Conservation (phyloP, 2,888 invertebrate genomes). For the Eilema sororculum region DNA sequence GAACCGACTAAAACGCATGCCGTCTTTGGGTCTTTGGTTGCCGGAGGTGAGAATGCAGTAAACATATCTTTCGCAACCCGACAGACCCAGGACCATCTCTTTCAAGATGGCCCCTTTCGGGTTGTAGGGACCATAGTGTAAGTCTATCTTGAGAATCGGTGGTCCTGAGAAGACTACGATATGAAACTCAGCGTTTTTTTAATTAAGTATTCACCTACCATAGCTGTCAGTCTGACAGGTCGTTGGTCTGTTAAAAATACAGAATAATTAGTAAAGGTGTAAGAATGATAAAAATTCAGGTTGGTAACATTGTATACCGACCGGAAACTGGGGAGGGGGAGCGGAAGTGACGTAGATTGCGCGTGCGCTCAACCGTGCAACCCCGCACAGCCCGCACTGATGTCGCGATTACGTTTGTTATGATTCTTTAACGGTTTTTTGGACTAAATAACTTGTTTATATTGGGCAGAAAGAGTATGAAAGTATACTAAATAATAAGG, state of each 20-base stretch:
- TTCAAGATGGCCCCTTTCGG: too few species aligned
- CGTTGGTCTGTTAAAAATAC: not conserved
- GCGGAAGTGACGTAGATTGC: conserved; percentile 72
- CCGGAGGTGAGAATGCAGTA: too few species aligned
- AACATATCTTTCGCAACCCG: too few species aligned
- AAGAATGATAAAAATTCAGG: conserved; percentile 13
- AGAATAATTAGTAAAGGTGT: conserved; percentile 11
- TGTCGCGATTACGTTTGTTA: conserved; percentile 58
- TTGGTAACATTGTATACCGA: conserved; percentile 40
- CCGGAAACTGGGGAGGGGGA: conserved; percentile 60
- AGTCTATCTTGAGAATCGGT: too few species aligned
- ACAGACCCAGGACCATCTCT: too few species aligned
- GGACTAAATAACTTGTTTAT: conserved; percentile 33
- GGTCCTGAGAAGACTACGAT: not conserved
- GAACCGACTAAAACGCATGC: too few species aligned
- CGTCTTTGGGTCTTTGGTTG: too few species aligned
- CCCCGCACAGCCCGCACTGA: conserved; percentile 59
- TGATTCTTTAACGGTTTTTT: conserved; percentile 62
- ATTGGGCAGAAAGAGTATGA: too few species aligned
- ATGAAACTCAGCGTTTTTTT: not conserved
- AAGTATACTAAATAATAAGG: too few species aligned
- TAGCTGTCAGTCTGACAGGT: not conserved
- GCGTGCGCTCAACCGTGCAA: conserved; percentile 70
- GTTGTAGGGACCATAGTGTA: too few species aligned
- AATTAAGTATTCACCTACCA: too few species aligned